Base-by-base conservation (phyloP, 2,888 invertebrate species). In the Agrilus mali region DNA sequence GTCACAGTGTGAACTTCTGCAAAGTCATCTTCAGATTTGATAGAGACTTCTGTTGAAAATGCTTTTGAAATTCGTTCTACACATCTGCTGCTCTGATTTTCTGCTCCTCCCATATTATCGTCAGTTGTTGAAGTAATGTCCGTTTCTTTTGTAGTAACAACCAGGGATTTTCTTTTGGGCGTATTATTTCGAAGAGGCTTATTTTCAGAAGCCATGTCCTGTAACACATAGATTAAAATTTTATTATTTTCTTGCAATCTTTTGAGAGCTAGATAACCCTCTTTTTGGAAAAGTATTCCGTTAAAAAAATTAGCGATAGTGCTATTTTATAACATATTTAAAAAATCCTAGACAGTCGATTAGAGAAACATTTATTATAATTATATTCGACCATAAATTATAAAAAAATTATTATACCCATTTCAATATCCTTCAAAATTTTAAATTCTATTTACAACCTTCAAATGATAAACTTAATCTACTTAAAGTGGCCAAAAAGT, bases 151-250 rank as follows among this genome's bases (percentile, higher is more conserved):
- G 14, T 16, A 8, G 16, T 8, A 35, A 13, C 7, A 35, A 33
- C 35, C 34, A 13, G 8, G 3, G 32, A 13, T 15, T 33, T 43
- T 33, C 38, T 44, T 14, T 36, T 33, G 20, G 7, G 37, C 33
- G 36, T 42, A 27, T 37, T 13, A 36, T 36, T 47, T 34, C 45
- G 39, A 33, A 43, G 32, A 13, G 38, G 14, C 7, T 45, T 33
- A 44, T 44, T 44, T 16, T 48, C 48, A 7, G 47, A 47, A 33
- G 50, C 47, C 41, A 45, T 51, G 22, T 38, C 44, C 52, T 53
- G 40, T n/a, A 47, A 44, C 37, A 37, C 36, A 36, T 38, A 12
- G 31, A 14, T 16, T n/a, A n/a, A n/a, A n/a, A n/a, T n/a, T n/a
- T 40, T 13, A 2, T 1, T 13, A 31, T n/a, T n/a, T 17, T 41